These are phyloP conservation scores for Todiramphus saurophagus DNA, from an alignment of 2,113 vertebrate species.

Conservation along the genomic window DNA sequence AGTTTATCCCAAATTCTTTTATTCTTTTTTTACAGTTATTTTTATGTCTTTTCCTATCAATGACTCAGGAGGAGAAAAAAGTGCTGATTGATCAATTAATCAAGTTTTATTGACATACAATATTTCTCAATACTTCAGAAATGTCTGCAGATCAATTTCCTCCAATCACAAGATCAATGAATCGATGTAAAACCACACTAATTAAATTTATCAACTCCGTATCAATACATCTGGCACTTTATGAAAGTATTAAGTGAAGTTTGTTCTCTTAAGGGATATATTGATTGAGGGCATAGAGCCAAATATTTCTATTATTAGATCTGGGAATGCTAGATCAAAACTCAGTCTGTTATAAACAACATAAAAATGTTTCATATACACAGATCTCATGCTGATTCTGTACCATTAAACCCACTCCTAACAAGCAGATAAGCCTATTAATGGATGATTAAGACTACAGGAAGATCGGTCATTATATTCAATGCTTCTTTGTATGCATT, in stretches of 20 bases:
- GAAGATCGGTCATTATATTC: conserved; percentile 73
- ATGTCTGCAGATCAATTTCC: conserved; percentile 59
- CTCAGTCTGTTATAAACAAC: conserved; percentile 58
- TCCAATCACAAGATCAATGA: conserved; percentile 66
- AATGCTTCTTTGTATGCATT: conserved; percentile 57
- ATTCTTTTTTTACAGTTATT: background rate
- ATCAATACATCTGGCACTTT: conserved; percentile 63
- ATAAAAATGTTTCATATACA: conserved; percentile 59
- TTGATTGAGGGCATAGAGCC: conserved; percentile 66
- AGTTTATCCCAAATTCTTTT: background rate
- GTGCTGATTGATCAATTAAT: conserved; percentile 66
- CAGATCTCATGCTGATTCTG: conserved; percentile 73
- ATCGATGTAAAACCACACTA: conserved; percentile 68
- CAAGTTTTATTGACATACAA: conserved; percentile 45
- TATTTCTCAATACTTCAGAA: conserved; percentile 63
- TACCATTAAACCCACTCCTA: conserved; percentile 65
- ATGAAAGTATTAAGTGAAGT: conserved; percentile 63
- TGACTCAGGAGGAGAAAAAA: background rate
- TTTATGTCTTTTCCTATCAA: conserved; percentile 46
- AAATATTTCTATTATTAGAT: conserved; percentile 69
- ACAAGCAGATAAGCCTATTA: conserved; percentile 75
- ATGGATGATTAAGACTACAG: conserved; percentile 74
- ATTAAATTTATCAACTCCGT: conserved; percentile 67
- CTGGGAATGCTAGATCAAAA: conserved; percentile 55
- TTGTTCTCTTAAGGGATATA: conserved; percentile 62